Evolutionary conservation across 2,113 vertebrate species (phyloP).

Genomic region (Megaleporinus macrocephalus): DNA sequence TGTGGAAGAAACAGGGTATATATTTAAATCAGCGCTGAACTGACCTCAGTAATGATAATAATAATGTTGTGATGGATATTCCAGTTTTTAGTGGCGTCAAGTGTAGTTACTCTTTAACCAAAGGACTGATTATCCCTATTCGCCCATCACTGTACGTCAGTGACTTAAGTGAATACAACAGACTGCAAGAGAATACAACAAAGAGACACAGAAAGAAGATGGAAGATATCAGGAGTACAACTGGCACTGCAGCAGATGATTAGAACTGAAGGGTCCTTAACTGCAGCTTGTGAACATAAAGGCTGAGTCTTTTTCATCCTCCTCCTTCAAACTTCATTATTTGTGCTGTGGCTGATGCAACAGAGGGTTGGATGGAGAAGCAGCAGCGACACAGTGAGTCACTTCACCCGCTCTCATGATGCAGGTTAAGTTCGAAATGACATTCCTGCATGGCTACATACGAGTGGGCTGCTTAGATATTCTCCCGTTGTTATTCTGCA

Average conservation of each 20-base stretch:
- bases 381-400: conserved; percentile 7
- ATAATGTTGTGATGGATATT: no score
- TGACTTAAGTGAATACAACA: background rate
- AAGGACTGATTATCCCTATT: background rate
- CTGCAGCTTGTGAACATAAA: conserved; percentile 57
- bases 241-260: conserved; percentile 56
- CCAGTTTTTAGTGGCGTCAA: no score
- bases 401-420: conserved; percentile 45
- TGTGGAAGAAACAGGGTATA: no score
- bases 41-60: no score
- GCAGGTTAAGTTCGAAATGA: conserved; percentile 42
- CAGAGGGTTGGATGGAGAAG: conserved; percentile 10
- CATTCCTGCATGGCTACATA: conserved; percentile 9
- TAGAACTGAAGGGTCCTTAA: conserved; percentile 59
- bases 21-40: no score
- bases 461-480: background rate
- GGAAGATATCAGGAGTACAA: conserved; percentile 49
- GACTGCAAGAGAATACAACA: background rate
- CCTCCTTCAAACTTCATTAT: conserved; percentile 60
- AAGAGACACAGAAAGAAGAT: conserved; percentile 12
- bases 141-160: background rate
- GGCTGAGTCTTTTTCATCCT: conserved; percentile 66
- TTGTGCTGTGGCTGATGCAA: conserved; percentile 54
- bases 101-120: background rate
- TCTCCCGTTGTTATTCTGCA: background rate